phyloP scores from a whole-genome alignment of 1,140 invertebrate genomes.

The Danaus plexippus region DNA sequence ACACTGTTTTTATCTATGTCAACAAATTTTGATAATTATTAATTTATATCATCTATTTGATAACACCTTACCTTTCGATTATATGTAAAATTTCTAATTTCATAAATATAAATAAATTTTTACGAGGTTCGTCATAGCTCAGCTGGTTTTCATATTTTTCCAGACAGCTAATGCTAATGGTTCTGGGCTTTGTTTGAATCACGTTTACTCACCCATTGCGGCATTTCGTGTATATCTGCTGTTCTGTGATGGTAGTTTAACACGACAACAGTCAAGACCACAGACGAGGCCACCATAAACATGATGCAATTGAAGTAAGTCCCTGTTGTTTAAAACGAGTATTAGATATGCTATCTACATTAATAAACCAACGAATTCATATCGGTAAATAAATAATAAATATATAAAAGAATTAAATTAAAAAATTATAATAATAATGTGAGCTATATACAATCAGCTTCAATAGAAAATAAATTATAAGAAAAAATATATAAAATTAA shows the following conservation, averaged over 20 bases:
- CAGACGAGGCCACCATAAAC: constrained; percentile 99
- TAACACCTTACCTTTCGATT: too few relatives aligned
- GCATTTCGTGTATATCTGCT: constrained; percentile 97
- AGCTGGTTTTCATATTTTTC: too few relatives aligned
- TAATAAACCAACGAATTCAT: not conserved
- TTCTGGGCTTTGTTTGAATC: too few relatives aligned
- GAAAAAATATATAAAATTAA: too few relatives aligned
- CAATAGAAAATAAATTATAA: too few relatives aligned
- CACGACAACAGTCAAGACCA: constrained; percentile 97
- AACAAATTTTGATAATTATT: constrained; percentile 2
- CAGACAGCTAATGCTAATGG: too few relatives aligned
- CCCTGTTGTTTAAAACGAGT: constrained; percentile 74
- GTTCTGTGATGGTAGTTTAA: constrained; percentile 98
- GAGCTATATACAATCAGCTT: too few relatives aligned
- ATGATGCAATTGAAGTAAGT: constrained; percentile 99
- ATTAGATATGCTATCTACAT: constrained; percentile 1
- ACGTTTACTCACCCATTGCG: constrained; percentile 87
- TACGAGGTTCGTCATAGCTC: too few relatives aligned
- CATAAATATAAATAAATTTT: too few relatives aligned
- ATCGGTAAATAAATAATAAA: not conserved
- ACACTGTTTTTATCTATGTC: constrained; percentile 88
- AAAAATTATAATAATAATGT: not conserved
- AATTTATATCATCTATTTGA: too few relatives aligned
- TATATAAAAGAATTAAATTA: constrained; percentile 6
- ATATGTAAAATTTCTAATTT: too few relatives aligned